Base-by-base conservation (phyloP, 2,888 invertebrate genomes). In the Rhagonycha fulva region DNA sequence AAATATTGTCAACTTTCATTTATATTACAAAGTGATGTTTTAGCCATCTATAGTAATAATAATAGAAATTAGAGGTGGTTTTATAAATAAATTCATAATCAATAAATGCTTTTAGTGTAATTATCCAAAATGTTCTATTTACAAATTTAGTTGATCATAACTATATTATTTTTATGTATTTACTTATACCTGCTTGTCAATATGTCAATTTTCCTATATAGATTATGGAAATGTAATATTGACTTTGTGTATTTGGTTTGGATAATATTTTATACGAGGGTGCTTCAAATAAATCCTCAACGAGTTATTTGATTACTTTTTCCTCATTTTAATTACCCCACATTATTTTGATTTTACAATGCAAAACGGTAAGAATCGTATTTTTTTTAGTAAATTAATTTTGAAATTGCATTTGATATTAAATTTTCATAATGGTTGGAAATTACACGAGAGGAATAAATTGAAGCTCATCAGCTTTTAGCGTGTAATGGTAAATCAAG, bases 141-240 rank as follows among this genome's bases (percentile, higher is more conserved):
- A 23, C 28, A n/a, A 47, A 62, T 69, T 74, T 66, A 74, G 70
- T 74, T 70, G 70, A 74, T 74, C 70, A 69, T 66, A 70, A 19
- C 72, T 32, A 14, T 62, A 72, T 68, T 24, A 47, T 61, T 70
- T 62, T 72, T 72, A 68, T 72, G 19, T 72, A 68, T 72, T 61
- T 68, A 14, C 24, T 47, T n/a, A 26, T 66, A 66, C 19, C 66
- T 28, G 62, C 62, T 70, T 19, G 26, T 62, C 14, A 32, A 23
- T 69, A 60, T 28, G 60, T 26, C 23, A 69, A 47, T 47, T 47
- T 47, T 47, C 47, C 47, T 47, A 47, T 47, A 47, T 47, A 47
- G 47, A 47, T 47, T 47, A 47, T 47, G 47, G 47, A 47, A 47
- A 47, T 47, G 47, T 47, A 47, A 47, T 47, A 47, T 47, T 47